A percentile compares a stretch with the other conserved stretches of the same genome.
phyloP scores from a whole-genome alignment of 1,140 invertebrate species.

The Cyclargus thomasi region DNA sequence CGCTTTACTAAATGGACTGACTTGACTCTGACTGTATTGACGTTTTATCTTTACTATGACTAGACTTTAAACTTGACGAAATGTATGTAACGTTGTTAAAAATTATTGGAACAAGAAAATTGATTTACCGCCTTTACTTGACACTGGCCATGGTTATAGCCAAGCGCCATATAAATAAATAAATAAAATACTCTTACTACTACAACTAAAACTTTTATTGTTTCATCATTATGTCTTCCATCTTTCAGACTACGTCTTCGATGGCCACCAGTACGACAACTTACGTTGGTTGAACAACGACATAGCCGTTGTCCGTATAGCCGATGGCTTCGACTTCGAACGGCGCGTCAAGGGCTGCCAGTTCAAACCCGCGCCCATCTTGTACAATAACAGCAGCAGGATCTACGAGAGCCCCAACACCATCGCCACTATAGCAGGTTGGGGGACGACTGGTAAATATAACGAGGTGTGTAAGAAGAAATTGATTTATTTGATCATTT shows the following conservation, averaged over 20 bases:
- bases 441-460: conserved; percentile 53
- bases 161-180: too few relatives aligned
- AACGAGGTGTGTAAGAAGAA: conserved; percentile 47
- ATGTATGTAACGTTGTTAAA: too few relatives aligned
- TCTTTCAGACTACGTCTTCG: conserved; percentile 54
- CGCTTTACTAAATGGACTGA: too few relatives aligned
- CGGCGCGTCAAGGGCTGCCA: conserved; percentile 53
- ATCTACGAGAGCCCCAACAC: conserved; percentile 53
- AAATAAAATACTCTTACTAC: too few relatives aligned
- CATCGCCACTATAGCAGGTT: conserved; percentile 46
- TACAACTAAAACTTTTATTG: not conserved
- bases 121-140: too few relatives aligned
- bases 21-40: too few relatives aligned
- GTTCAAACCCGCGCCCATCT: conserved; percentile 52
- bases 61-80: too few relatives aligned
- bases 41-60: too few relatives aligned
- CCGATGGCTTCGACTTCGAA: conserved; percentile 57
- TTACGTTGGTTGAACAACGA: conserved; percentile 67
- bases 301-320: conserved; percentile 59
- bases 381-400: conserved; percentile 55
- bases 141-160: too few relatives aligned
- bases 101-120: too few relatives aligned
- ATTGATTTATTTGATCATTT: too few relatives aligned
- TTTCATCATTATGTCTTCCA: conserved; percentile 5
- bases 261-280: conserved; percentile 63